Conservation (phyloP, 1,140 invertebrate genomes). For the Brachionus rotundiformis region DNA sequence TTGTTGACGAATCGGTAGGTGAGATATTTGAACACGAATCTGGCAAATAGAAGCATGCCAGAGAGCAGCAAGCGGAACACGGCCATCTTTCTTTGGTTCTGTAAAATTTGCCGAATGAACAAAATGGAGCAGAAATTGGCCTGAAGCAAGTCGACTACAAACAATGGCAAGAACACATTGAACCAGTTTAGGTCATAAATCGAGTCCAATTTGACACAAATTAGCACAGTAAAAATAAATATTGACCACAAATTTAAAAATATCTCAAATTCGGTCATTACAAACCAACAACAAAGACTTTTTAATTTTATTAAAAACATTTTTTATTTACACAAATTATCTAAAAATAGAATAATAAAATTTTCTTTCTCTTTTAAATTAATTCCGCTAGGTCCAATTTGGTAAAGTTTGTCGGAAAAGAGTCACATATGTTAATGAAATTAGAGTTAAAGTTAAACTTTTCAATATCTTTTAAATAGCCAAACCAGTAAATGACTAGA, state of each 20-base stretch:
- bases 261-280: conserved; percentile 51
- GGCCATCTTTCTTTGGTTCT: conserved; percentile 5
- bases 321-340: conserved; percentile 27
- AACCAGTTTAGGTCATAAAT: neutral
- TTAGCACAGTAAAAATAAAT: neutral
- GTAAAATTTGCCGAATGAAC: conserved; percentile 18
- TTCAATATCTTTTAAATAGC: conserved; percentile 76
- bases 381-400: neutral
- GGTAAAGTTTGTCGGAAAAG: conserved; percentile 9
- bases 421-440: neutral
- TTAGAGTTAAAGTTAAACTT: conserved; percentile 47
- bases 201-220: conserved; percentile 11
- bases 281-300: conserved; percentile 41
- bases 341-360: neutral
- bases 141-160: conserved; percentile 41
- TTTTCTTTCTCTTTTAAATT: neutral
- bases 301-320: conserved; percentile 49
- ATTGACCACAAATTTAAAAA: neutral
- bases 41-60: neutral
- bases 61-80: conserved; percentile 1
- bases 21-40: conserved; percentile 22
- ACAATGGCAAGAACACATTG: conserved; percentile 44
- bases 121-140: conserved; percentile 43
- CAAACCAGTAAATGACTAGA: conserved; percentile 93
- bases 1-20: neutral